Evolutionary conservation across 2,888 invertebrate genomes (phyloP).

Genomic region (Ctena decussata): DNA sequence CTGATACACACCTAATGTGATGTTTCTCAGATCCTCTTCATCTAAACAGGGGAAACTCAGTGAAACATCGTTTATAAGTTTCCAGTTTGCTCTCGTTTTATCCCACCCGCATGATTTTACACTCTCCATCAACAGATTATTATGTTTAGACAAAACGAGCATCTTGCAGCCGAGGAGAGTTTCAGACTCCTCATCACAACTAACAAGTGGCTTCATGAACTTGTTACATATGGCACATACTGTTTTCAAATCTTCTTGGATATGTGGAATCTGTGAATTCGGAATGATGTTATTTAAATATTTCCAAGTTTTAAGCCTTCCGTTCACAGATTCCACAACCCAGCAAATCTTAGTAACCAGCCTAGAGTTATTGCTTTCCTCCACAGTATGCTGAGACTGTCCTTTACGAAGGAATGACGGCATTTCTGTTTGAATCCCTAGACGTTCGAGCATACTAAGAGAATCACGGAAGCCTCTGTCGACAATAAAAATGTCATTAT

Average conservation of each 20-base stretch:
- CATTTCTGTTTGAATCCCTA: constrained; percentile 49
- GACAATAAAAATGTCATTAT: constrained; percentile 48
- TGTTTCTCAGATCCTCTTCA: background rate
- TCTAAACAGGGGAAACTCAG: background rate
- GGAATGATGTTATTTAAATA: constrained; percentile 2
- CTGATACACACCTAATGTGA: background rate
- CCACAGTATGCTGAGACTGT: constrained; percentile 48
- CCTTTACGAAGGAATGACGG: constrained; percentile 42
- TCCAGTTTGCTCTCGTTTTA: too few species aligned
- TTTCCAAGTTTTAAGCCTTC: constrained; percentile 20
- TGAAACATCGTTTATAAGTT: too few species aligned
- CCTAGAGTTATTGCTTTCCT: constrained; percentile 51
- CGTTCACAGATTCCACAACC: constrained; percentile 18
- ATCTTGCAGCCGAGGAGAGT: background rate
- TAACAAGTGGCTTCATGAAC: background rate
- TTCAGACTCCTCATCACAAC: background rate
- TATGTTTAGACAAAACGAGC: background rate
- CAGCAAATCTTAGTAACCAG: constrained; percentile 42
- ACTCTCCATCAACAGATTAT: background rate
- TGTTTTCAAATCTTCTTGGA: background rate
- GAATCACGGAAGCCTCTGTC: constrained; percentile 60
- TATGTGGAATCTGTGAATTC: background rate
- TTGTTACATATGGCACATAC: background rate
- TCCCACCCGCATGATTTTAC: background rate
- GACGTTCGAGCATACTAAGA: constrained; percentile 23